A percentile compares a stretch with the other conserved stretches of the same genome.
Conservation (phyloP, 2,888 invertebrate species). For the Melangyna quadrimaculata region DNA sequence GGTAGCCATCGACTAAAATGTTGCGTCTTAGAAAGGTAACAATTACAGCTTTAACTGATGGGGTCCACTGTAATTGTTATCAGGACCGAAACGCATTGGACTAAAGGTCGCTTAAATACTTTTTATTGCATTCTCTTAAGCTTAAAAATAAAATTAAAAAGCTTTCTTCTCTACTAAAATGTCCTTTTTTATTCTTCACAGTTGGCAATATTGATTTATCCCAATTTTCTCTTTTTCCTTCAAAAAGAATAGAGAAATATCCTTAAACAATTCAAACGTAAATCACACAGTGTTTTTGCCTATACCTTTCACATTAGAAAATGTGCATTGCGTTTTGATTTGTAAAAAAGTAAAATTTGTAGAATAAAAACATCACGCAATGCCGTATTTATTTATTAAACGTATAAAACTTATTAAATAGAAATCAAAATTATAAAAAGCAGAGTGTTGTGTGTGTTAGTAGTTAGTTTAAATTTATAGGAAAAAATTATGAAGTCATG, state of each 20-base stretch:
- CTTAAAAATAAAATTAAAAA: too few relatives aligned
- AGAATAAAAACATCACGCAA: neutral
- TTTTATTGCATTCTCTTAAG: too few relatives aligned
- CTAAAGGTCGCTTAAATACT: too few relatives aligned
- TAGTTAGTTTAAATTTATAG: conserved; percentile 63
- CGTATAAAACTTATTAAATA: conserved; percentile 5
- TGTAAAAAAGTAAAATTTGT: neutral
- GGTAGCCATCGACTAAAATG: too few relatives aligned
- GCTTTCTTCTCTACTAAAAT: conserved; percentile 24
- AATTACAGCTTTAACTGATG: too few relatives aligned
- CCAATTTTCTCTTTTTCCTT: conserved; percentile 48
- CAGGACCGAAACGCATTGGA: too few relatives aligned
- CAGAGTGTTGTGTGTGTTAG: conserved; percentile 14
- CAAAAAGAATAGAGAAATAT: conserved; percentile 47
- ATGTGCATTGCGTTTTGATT: conserved; percentile 31
- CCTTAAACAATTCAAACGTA: conserved; percentile 55
- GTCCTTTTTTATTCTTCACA: neutral
- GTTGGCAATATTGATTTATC: conserved; percentile 59
- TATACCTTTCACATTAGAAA: conserved; percentile 21
- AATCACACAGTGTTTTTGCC: conserved; percentile 26
- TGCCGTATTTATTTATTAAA: neutral
- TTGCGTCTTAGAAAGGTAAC: too few relatives aligned
- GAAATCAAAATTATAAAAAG: conserved; percentile 17
- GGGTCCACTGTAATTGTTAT: too few relatives aligned
- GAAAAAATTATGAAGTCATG: conserved; percentile 52